Evolutionary conservation across 2,113 vertebrate species (phyloP).

Genomic region (Cavia porcellus): DNA sequence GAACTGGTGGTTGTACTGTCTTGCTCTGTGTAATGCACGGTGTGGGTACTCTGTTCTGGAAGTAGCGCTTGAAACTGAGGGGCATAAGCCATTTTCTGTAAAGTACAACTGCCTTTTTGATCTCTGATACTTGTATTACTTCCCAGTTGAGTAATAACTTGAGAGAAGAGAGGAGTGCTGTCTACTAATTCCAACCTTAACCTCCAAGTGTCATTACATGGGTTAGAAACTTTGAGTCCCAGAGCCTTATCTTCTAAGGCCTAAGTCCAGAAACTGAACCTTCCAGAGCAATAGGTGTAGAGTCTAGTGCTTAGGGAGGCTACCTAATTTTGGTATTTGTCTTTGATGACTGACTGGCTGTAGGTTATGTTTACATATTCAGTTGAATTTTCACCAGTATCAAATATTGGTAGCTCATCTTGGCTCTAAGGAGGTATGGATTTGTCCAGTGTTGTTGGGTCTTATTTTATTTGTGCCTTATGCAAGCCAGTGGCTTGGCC

Average conservation of each 20-base stretch:
- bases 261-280: not conserved
- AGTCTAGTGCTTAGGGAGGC: not conserved
- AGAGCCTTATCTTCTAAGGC: not conserved
- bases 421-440: not conserved
- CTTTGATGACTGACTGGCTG: not conserved
- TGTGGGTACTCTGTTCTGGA: not conserved
- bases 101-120: not conserved
- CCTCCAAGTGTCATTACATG: not conserved
- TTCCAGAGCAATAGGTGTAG: not conserved
- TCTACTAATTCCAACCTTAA: not conserved
- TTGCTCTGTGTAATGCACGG: not conserved
- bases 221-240: not conserved
- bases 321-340: not conserved
- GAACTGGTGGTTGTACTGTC: not conserved
- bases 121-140: not conserved
- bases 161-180: not conserved
- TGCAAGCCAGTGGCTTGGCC: not conserved
- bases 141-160: not conserved
- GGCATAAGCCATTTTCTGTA: not conserved
- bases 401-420: not conserved
- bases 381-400: not conserved
- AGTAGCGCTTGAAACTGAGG: not conserved
- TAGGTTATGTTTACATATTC: not conserved
- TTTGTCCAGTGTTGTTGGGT: not conserved
- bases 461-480: conserved; percentile 9